phyloP scores from a whole-genome alignment of 2,113 vertebrate genomes.

The Heterochromis multidens region DNA sequence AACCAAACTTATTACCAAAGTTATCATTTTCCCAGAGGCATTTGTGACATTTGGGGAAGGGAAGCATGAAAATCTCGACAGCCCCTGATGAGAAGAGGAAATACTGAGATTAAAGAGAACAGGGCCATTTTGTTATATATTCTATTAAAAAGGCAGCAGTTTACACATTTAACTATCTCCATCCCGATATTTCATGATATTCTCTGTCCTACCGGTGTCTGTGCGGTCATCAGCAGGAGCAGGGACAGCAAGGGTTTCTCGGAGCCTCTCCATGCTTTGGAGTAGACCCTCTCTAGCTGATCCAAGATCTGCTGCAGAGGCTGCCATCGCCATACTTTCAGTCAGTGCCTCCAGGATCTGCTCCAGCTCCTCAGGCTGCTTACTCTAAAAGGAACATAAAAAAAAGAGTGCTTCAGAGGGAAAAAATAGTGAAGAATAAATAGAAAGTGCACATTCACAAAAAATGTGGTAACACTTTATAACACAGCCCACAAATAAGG shows the following conservation, averaged over 20 bases:
- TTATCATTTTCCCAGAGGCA: constrained; percentile 89
- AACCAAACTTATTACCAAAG: constrained; percentile 80
- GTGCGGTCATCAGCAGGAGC: neutral
- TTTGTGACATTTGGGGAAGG: constrained; percentile 83
- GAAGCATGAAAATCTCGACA: constrained; percentile 79
- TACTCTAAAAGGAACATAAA: constrained; percentile 55
- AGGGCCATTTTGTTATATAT: neutral
- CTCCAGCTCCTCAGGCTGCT: constrained; percentile 77
- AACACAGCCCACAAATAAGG: neutral
- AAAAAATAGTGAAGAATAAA: too few relatives aligned
- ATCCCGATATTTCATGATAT: neutral
- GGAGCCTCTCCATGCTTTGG: constrained; percentile 72
- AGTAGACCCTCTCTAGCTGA: constrained; percentile 72
- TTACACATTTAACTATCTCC: neutral
- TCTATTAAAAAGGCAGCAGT: neutral
- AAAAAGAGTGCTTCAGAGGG: neutral
- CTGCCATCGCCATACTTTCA: constrained; percentile 78
- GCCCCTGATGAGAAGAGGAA: constrained; percentile 47
- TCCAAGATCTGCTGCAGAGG: constrained; percentile 40
- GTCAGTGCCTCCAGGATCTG: constrained; percentile 75
- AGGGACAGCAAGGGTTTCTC: constrained; percentile 59
- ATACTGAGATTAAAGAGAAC: neutral
- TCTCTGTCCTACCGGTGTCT: constrained; percentile 55
- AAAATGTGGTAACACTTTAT: too few relatives aligned
- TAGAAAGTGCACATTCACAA: neutral